Evolutionary conservation across 1,140 invertebrate species (phyloP).

Genomic region (Psilanteris sp.): DNA sequence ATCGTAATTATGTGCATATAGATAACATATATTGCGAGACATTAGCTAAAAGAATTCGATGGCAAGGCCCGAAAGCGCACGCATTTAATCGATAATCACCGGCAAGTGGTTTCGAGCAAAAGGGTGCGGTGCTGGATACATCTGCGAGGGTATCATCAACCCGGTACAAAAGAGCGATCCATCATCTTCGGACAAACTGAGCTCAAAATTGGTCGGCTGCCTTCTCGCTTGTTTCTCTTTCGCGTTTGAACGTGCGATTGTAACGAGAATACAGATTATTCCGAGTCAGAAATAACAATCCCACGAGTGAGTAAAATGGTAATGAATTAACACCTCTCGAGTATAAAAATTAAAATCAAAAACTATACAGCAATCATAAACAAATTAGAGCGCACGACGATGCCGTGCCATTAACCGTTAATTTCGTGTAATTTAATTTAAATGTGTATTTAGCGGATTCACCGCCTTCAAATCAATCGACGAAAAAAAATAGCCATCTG

Average conservation of each 20-base stretch:
- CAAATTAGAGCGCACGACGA: no score
- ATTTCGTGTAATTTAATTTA: no score
- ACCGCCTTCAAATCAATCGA: no score
- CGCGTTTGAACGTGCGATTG: slow-evolving; percentile 60
- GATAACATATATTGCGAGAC: slow-evolving; percentile 52
- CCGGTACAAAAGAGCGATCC: slow-evolving; percentile 66
- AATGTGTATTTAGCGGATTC: no score
- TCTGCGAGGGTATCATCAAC: slow-evolving; percentile 67
- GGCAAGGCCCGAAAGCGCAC: slow-evolving; percentile 60
- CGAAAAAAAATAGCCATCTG: slow-evolving; percentile 30
- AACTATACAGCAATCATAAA: no score
- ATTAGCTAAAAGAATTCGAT: slow-evolving; percentile 61
- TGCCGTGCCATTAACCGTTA: no score
- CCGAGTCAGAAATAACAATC: slow-evolving; percentile 27
- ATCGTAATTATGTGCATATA: slow-evolving; percentile 59
- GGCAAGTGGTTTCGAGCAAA: slow-evolving; percentile 64
- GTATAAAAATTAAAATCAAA: neutral
- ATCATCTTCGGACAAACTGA: slow-evolving; percentile 67
- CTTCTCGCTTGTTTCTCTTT: slow-evolving; percentile 47
- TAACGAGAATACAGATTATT: slow-evolving; percentile 59
- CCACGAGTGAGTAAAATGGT: slow-evolving; percentile 1
- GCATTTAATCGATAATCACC: slow-evolving; percentile 68
- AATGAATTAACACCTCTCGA: no score
- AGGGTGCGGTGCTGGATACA: slow-evolving; percentile 65
- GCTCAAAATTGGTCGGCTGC: slow-evolving; percentile 63